These are phyloP conservation scores for Caenorhabditis drosophilae DNA, from an alignment of 2,888 invertebrate genomes.

Conservation along the genomic window DNA sequence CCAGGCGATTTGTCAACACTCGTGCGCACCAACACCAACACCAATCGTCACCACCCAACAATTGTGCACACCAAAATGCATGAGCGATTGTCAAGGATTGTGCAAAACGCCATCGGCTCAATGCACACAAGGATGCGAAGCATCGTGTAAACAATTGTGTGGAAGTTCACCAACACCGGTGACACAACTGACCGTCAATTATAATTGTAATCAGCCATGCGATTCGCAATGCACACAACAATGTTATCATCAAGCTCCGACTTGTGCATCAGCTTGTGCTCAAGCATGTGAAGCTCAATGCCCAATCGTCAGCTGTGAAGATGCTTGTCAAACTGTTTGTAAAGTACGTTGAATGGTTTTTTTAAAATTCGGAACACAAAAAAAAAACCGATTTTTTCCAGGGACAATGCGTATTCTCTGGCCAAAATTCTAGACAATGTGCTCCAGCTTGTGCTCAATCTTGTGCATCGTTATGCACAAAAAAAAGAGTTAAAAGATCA, in stretches of 20 bases:
- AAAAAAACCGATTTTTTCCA: no score
- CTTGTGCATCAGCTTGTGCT: slow-evolving; percentile 46
- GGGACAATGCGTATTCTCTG: slow-evolving; percentile 49
- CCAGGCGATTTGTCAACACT: slow-evolving; percentile 36
- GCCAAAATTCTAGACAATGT: slow-evolving; percentile 43
- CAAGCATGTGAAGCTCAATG: slow-evolving; percentile 44
- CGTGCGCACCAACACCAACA: slow-evolving; percentile 24
- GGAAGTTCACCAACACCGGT: slow-evolving; percentile 45
- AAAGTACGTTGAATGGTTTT: slow-evolving; percentile 21
- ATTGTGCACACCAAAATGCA: slow-evolving; percentile 48
- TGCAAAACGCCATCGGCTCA: slow-evolving; percentile 42
- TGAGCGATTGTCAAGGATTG: slow-evolving; percentile 43
- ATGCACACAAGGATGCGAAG: slow-evolving; percentile 42
- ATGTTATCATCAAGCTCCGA: slow-evolving; percentile 39
- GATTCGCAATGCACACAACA: slow-evolving; percentile 48
- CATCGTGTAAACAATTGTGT: slow-evolving; percentile 42
- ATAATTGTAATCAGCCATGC: slow-evolving; percentile 49
- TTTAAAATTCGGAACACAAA: no score
- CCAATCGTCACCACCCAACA: slow-evolving; percentile 8
- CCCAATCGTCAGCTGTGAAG: slow-evolving; percentile 47
- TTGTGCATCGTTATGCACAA: slow-evolving; percentile 43
- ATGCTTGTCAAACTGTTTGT: slow-evolving; percentile 49
- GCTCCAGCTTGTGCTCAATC: slow-evolving; percentile 49
- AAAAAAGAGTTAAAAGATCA: slow-evolving; percentile 41
- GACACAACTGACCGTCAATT: slow-evolving; percentile 35